Percentiles rank a stretch among this genome's conserved stretches.
phyloP scores from a whole-genome alignment of 2,888 invertebrate genomes.

The Drosophila birchii region DNA sequence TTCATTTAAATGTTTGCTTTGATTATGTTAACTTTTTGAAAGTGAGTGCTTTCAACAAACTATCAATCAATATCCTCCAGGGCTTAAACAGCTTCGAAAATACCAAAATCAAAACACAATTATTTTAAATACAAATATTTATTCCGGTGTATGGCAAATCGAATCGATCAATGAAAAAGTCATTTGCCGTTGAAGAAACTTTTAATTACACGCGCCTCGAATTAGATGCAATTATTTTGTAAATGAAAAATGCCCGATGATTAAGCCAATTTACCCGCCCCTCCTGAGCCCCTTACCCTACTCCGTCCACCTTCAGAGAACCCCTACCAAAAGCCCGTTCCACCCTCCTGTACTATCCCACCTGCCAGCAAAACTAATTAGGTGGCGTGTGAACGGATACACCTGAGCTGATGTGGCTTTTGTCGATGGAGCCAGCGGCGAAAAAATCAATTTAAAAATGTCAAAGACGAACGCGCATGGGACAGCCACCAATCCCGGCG shows the following conservation, averaged over 20 bases:
- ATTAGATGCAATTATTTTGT: constrained; percentile 59
- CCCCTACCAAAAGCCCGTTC: background rate
- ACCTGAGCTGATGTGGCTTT: constrained; percentile 75
- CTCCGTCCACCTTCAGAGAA: background rate
- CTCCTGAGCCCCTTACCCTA: background rate
- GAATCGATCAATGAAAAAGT: constrained; percentile 60
- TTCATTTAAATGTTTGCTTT: background rate
- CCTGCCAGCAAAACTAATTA: constrained; percentile 49
- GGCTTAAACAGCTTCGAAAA: too few species aligned
- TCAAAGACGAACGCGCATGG: constrained; percentile 47
- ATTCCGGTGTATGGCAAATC: constrained; percentile 19
- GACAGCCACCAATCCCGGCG: constrained; percentile 17
- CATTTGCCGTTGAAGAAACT: constrained; percentile 43
- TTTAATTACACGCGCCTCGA: constrained; percentile 64
- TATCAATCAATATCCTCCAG: too few species aligned
- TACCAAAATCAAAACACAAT: background rate
- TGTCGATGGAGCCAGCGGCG: constrained; percentile 19
- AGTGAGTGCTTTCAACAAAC: too few species aligned
- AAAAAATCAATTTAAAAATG: constrained; percentile 67
- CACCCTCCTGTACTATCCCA: constrained; percentile 15
- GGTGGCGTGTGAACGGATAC: constrained; percentile 63
- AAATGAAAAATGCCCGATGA: constrained; percentile 52
- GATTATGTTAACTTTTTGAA: too few species aligned
- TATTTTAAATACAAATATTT: background rate
- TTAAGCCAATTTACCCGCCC: constrained; percentile 55